Evolutionary conservation across 64 coral and sea anemone genomes (phyloP).

Genomic region (Acropora yongei): DNA sequence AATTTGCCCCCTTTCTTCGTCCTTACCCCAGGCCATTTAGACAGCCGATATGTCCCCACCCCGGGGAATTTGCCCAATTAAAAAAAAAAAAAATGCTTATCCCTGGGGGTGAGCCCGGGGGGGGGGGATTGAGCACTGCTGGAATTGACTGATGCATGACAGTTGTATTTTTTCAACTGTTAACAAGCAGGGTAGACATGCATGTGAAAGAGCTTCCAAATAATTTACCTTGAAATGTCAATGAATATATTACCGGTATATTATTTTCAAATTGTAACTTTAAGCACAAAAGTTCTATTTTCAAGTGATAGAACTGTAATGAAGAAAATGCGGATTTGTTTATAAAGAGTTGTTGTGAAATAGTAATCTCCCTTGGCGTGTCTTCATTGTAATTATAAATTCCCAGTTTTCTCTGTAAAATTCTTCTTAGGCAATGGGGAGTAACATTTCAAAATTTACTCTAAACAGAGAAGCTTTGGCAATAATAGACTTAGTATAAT

Average conservation of each 20-base stretch:
- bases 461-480: not conserved
- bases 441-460: not conserved
- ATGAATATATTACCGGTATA: not conserved
- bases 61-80: no score
- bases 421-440: not conserved
- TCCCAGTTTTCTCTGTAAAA: conserved; percentile 1
- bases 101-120: no score
- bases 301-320: not conserved
- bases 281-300: not conserved
- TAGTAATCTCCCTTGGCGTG: not conserved
- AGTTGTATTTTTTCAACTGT: no score
- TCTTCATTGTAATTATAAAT: not conserved
- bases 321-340: not conserved
- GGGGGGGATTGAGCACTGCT: no score
- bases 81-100: no score
- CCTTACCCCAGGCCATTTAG: no score
- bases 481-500: no score
- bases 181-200: no score
- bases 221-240: conserved; percentile 5
- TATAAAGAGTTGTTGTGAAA: not conserved
- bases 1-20: no score
- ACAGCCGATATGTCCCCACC: no score
- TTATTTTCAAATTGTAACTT: not conserved
- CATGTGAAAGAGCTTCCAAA: no score
- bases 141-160: no score